phyloP scores from a whole-genome alignment of 2,888 invertebrate species.

The Aradus depressus region DNA sequence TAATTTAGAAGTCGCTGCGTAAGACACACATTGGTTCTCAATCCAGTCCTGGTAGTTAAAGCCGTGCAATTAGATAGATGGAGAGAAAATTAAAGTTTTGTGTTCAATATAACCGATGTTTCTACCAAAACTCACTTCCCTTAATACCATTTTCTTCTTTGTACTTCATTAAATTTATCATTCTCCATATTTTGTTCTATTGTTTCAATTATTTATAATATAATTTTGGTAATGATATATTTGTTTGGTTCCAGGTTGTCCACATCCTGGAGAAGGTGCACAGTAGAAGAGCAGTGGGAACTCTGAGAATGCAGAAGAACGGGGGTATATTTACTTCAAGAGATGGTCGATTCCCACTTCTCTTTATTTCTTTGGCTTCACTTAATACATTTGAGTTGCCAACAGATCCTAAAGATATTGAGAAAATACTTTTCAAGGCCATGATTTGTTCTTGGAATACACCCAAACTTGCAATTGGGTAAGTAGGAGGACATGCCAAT shows the following conservation, averaged over 20 bases:
- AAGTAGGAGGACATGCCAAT: neutral
- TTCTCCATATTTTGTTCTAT: too few relatives aligned
- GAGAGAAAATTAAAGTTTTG: too few relatives aligned
- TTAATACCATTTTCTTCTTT: neutral
- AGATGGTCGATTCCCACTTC: constrained; percentile 65
- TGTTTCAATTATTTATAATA: neutral
- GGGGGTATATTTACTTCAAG: constrained; percentile 42
- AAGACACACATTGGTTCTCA: too few relatives aligned
- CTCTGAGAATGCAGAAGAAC: constrained; percentile 41
- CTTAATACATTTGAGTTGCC: constrained; percentile 46
- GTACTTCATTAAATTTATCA: neutral
- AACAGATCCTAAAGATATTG: constrained; percentile 31
- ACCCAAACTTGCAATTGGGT: constrained; percentile 52
- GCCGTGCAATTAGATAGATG: too few relatives aligned
- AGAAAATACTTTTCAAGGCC: constrained; percentile 53
- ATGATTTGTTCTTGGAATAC: constrained; percentile 58
- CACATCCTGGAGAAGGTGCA: constrained; percentile 62
- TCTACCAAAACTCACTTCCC: too few relatives aligned
- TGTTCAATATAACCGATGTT: too few relatives aligned
- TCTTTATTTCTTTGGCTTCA: constrained; percentile 54
- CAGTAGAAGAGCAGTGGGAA: constrained; percentile 62
- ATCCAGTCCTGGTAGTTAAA: too few relatives aligned
- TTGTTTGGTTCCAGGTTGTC: constrained; percentile 45
- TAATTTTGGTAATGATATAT: neutral
- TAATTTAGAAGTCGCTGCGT: too few relatives aligned